phyloP scores from a whole-genome alignment of 2,888 invertebrate genomes.

The Xestia c-nigrum region DNA sequence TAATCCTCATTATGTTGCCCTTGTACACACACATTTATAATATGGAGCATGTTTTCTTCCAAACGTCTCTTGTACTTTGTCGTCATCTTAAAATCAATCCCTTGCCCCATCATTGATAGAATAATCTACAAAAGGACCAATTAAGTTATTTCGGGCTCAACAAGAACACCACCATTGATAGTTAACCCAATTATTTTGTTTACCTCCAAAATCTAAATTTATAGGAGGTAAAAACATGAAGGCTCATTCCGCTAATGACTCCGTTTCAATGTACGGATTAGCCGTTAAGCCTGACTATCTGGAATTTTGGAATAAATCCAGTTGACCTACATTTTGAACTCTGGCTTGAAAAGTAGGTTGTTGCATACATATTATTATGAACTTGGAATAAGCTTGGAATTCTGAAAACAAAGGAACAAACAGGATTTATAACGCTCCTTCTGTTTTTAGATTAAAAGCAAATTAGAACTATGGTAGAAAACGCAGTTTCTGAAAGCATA shows the following conservation, averaged over 20 bases:
- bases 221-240: slow-evolving; percentile 46
- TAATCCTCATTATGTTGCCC: neutral
- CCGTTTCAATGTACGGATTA: slow-evolving; percentile 63
- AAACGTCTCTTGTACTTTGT: neutral
- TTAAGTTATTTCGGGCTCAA: neutral
- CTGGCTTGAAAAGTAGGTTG: slow-evolving; percentile 34
- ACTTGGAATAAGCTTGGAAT: slow-evolving; percentile 16
- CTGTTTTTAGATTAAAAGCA: neutral
- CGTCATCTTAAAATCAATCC: neutral
- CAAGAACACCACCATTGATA: neutral
- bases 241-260: slow-evolving; percentile 67
- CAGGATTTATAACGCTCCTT: slow-evolving; percentile 5
- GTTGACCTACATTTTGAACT: slow-evolving; percentile 63
- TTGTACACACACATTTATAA: neutral
- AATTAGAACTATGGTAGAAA: too few species aligned
- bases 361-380: slow-evolving; percentile 35
- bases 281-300: slow-evolving; percentile 56
- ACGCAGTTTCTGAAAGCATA: neutral
- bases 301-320: slow-evolving; percentile 71
- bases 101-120: neutral
- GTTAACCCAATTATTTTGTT: slow-evolving; percentile 42
- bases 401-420: slow-evolving; percentile 17
- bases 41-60: neutral
- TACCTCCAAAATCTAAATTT: slow-evolving; percentile 35
- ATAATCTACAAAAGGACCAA: neutral